Evolutionary conservation across 2,797 vertebrate species (phyloP).

Genomic region (Benthosema pterotum): DNA sequence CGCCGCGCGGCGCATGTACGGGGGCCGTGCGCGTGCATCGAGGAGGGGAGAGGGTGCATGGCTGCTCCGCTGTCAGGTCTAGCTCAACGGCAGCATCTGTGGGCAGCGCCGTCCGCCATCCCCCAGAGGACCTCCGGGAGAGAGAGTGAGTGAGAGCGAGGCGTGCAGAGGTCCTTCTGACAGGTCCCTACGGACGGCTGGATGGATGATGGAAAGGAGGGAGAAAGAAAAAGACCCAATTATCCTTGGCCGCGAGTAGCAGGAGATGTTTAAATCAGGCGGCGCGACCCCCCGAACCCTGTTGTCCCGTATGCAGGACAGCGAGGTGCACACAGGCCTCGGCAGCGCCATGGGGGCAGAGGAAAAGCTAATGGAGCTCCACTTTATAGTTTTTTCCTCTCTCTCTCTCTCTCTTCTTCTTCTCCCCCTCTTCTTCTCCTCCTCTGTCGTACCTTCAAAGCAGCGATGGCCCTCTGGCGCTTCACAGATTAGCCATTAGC

Average conservation of each 20-base stretch:
- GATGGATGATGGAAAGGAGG: slow-evolving; percentile 37
- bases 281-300: slow-evolving; percentile 35
- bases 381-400: background rate
- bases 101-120: slow-evolving; percentile 17
- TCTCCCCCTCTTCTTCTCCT: background rate
- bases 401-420: background rate
- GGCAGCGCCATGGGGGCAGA: background rate
- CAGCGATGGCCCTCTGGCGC: background rate
- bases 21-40: slow-evolving; percentile 14
- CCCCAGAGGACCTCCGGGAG: slow-evolving; percentile 40
- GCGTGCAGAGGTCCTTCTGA: slow-evolving; percentile 36
- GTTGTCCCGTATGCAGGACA: slow-evolving; percentile 24
- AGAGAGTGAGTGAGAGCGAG: background rate
- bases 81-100: slow-evolving; percentile 29
- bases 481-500: slow-evolving; percentile 4
- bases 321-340: background rate
- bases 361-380: slow-evolving; percentile 3
- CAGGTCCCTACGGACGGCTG: slow-evolving; percentile 39
- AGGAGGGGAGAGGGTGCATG: background rate
- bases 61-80: slow-evolving; percentile 46
- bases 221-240: slow-evolving; percentile 42
- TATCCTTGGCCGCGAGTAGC: slow-evolving; percentile 51
- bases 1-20: background rate
- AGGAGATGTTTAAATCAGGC: slow-evolving; percentile 56
- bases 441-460: background rate